Percentiles rank a stretch among this genome's conserved stretches.
Conservation (phyloP, 2,113 vertebrate species). For the Amphilophus citrinellus region DNA sequence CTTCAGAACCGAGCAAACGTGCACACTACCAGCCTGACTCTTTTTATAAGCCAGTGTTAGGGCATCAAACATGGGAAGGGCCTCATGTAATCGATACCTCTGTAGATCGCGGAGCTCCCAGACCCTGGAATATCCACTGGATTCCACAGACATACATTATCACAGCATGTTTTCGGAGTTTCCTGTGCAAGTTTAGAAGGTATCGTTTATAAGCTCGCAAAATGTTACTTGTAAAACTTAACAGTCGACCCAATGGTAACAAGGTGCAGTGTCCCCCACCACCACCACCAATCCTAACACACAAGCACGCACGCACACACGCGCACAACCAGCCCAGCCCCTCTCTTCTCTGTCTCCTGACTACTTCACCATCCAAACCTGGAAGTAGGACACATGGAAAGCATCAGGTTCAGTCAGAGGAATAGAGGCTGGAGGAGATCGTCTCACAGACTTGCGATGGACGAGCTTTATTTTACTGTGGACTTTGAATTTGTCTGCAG, state of each 20-base stretch:
- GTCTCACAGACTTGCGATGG: not conserved
- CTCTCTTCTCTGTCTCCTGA: constrained; percentile 49
- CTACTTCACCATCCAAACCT: constrained; percentile 46
- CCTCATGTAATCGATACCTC: constrained; percentile 75
- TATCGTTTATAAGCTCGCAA: constrained; percentile 83
- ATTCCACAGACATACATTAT: constrained; percentile 77
- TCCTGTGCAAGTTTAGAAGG: constrained; percentile 80
- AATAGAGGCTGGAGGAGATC: constrained; percentile 20
- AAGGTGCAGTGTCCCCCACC: constrained; percentile 73
- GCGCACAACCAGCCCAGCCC: constrained; percentile 1
- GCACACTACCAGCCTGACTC: not conserved
- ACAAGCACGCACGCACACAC: not conserved
- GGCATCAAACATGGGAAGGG: constrained; percentile 59
- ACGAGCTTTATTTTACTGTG: not conserved
- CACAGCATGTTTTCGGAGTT: constrained; percentile 79
- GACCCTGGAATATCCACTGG: constrained; percentile 70
- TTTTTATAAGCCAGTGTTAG: constrained; percentile 42
- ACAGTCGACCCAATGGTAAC: constrained; percentile 82
- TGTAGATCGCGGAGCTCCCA: constrained; percentile 59
- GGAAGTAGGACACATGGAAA: constrained; percentile 69
- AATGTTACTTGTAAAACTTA: constrained; percentile 83
- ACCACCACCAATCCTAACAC: not conserved
- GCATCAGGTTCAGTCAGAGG: constrained; percentile 55
- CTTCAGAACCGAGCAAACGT: not conserved
- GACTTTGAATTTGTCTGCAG: not conserved